These are phyloP conservation scores for Schizopygopsis malacanthus DNA, from an alignment of 2,797 vertebrate genomes.

Conservation along the genomic window DNA sequence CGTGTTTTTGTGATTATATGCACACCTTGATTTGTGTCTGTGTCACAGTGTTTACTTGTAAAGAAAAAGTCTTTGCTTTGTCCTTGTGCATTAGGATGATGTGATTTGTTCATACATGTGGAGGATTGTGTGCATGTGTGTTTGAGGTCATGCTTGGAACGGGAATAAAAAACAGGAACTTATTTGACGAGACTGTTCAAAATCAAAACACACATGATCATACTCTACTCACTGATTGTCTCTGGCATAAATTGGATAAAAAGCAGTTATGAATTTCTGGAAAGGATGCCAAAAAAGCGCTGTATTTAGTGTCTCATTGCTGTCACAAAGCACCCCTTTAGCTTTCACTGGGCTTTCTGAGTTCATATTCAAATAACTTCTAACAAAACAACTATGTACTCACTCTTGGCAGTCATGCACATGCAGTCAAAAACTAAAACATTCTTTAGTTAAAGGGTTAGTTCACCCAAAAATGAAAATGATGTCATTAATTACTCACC, in stretches of 20 bases:
- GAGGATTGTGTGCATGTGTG: constrained; percentile 13
- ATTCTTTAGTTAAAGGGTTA: neutral
- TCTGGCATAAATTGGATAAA: neutral
- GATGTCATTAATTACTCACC: too few species aligned
- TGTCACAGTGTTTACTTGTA: constrained; percentile 15
- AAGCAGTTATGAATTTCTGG: neutral
- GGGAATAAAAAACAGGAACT: neutral
- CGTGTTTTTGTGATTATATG: neutral
- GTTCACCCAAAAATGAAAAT: too few species aligned
- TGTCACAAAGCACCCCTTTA: neutral
- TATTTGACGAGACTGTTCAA: neutral
- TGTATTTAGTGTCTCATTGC: neutral
- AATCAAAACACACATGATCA: neutral
- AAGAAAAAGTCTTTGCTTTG: constrained; percentile 29
- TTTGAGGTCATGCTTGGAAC: constrained; percentile 14
- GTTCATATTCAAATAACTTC: neutral
- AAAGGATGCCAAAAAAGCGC: neutral
- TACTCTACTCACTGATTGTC: constrained; percentile 12
- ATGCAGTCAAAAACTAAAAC: neutral
- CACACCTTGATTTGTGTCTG: constrained; percentile 12
- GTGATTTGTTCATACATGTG: constrained; percentile 15
- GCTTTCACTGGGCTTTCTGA: neutral
- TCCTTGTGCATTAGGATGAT: constrained; percentile 23
- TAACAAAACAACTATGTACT: neutral
- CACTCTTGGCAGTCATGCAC: neutral